A percentile compares a stretch with the other conserved stretches of the same genome.
phyloP scores from a whole-genome alignment of 1,140 invertebrate genomes.

The Ylistrum balloti region DNA sequence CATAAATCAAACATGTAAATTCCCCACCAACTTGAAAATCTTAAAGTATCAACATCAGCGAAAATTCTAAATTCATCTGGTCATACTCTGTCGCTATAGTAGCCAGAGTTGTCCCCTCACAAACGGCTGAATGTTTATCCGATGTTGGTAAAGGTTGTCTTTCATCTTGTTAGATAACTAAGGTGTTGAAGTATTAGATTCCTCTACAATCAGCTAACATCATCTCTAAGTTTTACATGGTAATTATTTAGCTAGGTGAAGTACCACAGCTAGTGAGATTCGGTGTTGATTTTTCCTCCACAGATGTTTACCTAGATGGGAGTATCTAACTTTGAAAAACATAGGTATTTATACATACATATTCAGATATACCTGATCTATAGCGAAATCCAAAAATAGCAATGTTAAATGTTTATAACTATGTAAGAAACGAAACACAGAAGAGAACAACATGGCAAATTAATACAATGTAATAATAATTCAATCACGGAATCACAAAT shows the following conservation, averaged over 20 bases:
- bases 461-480: too few relatives aligned
- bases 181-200: slow-evolving; percentile 17
- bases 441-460: too few relatives aligned
- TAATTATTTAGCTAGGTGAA: slow-evolving; percentile 10
- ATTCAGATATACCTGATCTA: too few relatives aligned
- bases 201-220: neutral
- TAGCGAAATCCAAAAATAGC: too few relatives aligned
- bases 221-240: slow-evolving; percentile 34
- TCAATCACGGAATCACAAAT: too few relatives aligned
- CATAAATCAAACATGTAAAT: slow-evolving; percentile 19
- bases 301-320: slow-evolving; percentile 6
- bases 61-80: neutral
- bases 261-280: neutral
- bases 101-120: neutral
- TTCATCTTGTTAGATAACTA: neutral
- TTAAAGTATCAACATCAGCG: slow-evolving; percentile 21
- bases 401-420: too few relatives aligned
- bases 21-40: neutral
- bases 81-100: neutral
- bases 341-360: neutral
- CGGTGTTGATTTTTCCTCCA: slow-evolving; percentile 18
- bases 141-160: neutral
- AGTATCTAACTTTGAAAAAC: neutral
- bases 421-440: too few relatives aligned
- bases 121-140: neutral